Conservation (phyloP, 2,113 vertebrate genomes). For the Pelecanus crispus region DNA sequence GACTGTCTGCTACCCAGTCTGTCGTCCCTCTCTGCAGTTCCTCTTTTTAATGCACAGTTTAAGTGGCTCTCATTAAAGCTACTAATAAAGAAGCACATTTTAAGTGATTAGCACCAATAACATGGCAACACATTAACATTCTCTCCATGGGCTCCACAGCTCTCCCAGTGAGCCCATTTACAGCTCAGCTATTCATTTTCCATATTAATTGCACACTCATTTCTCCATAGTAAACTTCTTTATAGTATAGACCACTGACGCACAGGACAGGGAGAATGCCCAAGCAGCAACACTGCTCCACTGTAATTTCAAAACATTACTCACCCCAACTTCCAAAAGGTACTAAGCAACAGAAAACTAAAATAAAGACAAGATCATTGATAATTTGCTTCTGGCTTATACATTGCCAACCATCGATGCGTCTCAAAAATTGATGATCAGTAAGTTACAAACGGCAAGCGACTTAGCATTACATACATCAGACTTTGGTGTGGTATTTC, state of each 20-base stretch:
- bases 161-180: slow-evolving; percentile 64
- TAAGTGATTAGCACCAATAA: slow-evolving; percentile 74
- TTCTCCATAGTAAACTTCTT: background rate
- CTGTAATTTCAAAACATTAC: background rate
- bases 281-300: background rate
- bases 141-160: slow-evolving; percentile 46
- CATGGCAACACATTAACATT: slow-evolving; percentile 61
- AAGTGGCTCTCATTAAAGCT: slow-evolving; percentile 76
- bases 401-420: background rate
- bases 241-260: background rate
- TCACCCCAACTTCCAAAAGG: background rate
- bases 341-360: background rate
- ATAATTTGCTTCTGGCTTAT: background rate
- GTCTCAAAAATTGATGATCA: background rate
- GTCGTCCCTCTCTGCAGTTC: slow-evolving; percentile 51
- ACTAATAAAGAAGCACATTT: slow-evolving; percentile 74
- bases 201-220: slow-evolving; percentile 37
- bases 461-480: background rate
- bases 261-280: background rate
- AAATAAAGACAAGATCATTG: background rate
- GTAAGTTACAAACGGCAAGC: background rate
- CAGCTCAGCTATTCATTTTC: slow-evolving; percentile 65
- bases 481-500: background rate
- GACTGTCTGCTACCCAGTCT: slow-evolving; percentile 60
- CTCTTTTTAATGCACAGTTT: slow-evolving; percentile 72